A percentile compares a stretch with the other conserved stretches of the same genome.
These are phyloP conservation scores for Cygnus buccinator DNA, from an alignment of 2,113 vertebrate species.

Conservation along the genomic window DNA sequence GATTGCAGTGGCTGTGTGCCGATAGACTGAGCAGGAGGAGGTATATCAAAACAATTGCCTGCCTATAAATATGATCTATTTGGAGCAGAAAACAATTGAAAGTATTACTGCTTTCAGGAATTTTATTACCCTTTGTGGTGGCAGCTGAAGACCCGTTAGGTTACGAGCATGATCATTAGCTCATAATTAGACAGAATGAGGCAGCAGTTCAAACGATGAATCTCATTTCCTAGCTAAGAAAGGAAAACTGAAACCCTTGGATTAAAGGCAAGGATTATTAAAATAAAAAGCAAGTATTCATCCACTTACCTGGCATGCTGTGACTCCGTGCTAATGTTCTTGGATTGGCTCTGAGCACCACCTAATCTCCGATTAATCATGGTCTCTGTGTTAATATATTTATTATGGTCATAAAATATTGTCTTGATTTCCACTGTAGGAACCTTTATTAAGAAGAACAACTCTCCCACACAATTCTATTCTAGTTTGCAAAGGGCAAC, in stretches of 20 bases:
- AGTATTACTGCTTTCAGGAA: background rate
- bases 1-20: background rate
- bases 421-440: background rate
- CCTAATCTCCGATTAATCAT: background rate
- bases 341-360: background rate
- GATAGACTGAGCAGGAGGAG: background rate
- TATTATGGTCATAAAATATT: background rate
- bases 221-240: background rate
- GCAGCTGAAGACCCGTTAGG: background rate
- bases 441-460: background rate
- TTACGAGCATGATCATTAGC: background rate
- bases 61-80: background rate
- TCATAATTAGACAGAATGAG: background rate
- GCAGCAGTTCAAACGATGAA: background rate
- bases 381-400: rapidly evolving
- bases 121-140: background rate
- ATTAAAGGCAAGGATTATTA: background rate
- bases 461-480: background rate
- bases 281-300: background rate
- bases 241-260: background rate
- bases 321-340: background rate
- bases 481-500: background rate
- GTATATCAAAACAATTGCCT: background rate
- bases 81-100: background rate
- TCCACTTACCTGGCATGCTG: background rate